Evolutionary conservation across 2,888 invertebrate genomes (phyloP).

Genomic region (Tiliacea aurago): DNA sequence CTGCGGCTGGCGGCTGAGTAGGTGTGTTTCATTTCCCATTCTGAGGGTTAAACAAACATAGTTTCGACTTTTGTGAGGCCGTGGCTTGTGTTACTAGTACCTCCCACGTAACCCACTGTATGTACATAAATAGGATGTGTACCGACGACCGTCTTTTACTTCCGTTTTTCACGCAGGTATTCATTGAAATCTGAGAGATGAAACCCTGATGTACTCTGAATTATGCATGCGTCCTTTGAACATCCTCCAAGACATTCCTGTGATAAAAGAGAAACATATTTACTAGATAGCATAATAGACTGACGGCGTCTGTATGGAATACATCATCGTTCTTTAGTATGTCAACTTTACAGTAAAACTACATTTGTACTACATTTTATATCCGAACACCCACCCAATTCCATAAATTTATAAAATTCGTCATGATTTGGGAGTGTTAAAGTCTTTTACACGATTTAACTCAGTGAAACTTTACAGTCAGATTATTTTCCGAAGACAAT

Average conservation of each 20-base stretch:
- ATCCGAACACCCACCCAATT: not conserved
- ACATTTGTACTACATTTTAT: constrained; percentile 35
- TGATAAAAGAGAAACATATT: constrained; percentile 59
- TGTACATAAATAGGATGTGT: constrained; percentile 23
- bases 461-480: constrained; percentile 56
- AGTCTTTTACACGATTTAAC: constrained; percentile 61
- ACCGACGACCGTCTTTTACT: constrained; percentile 38
- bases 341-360: constrained; percentile 18
- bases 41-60: constrained; percentile 65
- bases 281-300: constrained; percentile 58
- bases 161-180: constrained; percentile 65
- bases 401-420: constrained; percentile 28
- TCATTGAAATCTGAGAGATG: constrained; percentile 65
- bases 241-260: constrained; percentile 58
- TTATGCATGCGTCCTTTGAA: constrained; percentile 68
- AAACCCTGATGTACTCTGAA: constrained; percentile 70
- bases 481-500: constrained; percentile 66
- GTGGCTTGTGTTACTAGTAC: constrained; percentile 48
- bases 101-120: constrained; percentile 23
- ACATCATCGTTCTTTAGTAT: constrained; percentile 42
- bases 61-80: constrained; percentile 58
- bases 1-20: constrained; percentile 27
- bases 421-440: constrained; percentile 35
- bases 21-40: constrained; percentile 61
- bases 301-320: constrained; percentile 52